Conservation (phyloP, 2,797 vertebrate genomes). For the Bryconaethiops microstoma region DNA sequence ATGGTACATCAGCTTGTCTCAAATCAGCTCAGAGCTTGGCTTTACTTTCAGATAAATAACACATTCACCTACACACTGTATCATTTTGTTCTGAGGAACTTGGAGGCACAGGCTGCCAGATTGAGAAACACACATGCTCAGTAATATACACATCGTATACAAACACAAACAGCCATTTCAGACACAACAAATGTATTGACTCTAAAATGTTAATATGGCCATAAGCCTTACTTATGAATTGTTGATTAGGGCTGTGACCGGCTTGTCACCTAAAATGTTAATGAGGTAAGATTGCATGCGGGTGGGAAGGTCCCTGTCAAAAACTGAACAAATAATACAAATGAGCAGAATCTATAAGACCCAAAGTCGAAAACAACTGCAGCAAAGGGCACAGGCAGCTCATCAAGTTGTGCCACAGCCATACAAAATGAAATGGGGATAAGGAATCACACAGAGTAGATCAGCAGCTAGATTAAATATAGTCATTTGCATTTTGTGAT, state of each 20-base stretch:
- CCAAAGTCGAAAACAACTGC: slow-evolving; percentile 64
- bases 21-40: slow-evolving; percentile 7
- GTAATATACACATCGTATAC: slow-evolving; percentile 36
- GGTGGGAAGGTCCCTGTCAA: slow-evolving; percentile 68
- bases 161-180: slow-evolving; percentile 49
- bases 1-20: background rate
- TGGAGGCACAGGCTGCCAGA: background rate
- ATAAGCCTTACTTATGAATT: slow-evolving; percentile 78
- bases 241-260: slow-evolving; percentile 76
- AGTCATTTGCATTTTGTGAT: slow-evolving; percentile 28
- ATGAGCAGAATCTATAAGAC: slow-evolving; percentile 68
- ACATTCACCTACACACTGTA: slow-evolving; percentile 41
- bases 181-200: slow-evolving; percentile 76
- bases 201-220: slow-evolving; percentile 84
- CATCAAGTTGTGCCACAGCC: slow-evolving; percentile 54
- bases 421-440: slow-evolving; percentile 50
- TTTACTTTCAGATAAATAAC: slow-evolving; percentile 42
- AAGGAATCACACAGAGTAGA: slow-evolving; percentile 64
- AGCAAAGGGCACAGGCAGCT: slow-evolving; percentile 60
- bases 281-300: slow-evolving; percentile 76
- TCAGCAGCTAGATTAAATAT: slow-evolving; percentile 56
- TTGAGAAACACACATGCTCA: slow-evolving; percentile 26
- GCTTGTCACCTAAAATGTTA: slow-evolving; percentile 82
- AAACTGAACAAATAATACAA: slow-evolving; percentile 71
- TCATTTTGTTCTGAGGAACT: slow-evolving; percentile 29